phyloP scores from a whole-genome alignment of 2,797 vertebrate genomes.

The Enteromius thamalakanensis region DNA sequence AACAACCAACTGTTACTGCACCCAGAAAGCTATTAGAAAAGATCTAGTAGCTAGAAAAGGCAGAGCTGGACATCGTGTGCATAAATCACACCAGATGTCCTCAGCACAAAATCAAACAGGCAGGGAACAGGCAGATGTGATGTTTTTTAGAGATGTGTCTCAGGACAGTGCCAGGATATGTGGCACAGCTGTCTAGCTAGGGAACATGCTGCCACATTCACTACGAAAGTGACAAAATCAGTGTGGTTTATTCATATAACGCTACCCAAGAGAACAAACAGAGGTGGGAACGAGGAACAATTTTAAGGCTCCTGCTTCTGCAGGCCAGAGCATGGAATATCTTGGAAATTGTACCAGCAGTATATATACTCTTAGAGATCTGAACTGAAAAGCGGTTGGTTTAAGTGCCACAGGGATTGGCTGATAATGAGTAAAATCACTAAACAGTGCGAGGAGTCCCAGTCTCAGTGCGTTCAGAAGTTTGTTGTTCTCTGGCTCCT shows the following conservation, averaged over 20 bases:
- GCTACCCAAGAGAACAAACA: neutral
- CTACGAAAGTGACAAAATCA: neutral
- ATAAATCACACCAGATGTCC: constrained; percentile 1
- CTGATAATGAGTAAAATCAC: neutral
- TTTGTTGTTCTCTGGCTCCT: constrained; percentile 26
- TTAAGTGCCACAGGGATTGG: neutral
- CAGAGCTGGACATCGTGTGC: neutral
- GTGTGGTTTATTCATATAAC: constrained; percentile 12
- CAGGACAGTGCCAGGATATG: neutral
- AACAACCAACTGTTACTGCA: constrained; percentile 14
- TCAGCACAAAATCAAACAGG: neutral
- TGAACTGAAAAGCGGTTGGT: neutral
- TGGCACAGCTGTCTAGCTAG: constrained; percentile 3
- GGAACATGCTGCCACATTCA: neutral
- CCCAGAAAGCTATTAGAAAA: neutral
- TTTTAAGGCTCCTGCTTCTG: constrained; percentile 14
- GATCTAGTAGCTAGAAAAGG: neutral
- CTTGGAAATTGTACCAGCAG: neutral
- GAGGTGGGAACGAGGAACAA: neutral
- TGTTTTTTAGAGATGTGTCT: constrained; percentile 2
- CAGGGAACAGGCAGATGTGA: constrained; percentile 14
- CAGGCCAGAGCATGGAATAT: neutral
- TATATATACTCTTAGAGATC: neutral
- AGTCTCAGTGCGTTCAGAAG: neutral
- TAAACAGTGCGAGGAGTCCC: neutral